Evolutionary conservation across 2,113 vertebrate species (phyloP).

Genomic region (Oryzias woworae): DNA sequence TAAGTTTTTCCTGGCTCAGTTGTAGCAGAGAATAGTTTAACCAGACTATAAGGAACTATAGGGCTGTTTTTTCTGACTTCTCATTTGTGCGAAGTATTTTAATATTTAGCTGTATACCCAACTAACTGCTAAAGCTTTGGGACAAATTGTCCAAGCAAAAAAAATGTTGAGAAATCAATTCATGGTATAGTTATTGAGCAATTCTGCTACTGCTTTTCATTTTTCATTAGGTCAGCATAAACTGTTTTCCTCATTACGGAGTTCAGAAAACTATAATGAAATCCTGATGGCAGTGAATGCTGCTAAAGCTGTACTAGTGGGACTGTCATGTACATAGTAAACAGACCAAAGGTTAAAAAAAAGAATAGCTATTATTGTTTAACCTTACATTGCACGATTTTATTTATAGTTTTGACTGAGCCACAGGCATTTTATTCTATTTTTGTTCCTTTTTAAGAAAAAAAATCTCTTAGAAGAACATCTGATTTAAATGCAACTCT

Average conservation of each 20-base stretch:
- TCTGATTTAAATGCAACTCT: too few relatives aligned
- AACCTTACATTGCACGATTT: background rate
- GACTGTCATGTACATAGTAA: too few relatives aligned
- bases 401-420: too few relatives aligned
- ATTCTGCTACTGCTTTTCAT: slow-evolving; percentile 4
- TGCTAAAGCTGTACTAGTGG: background rate
- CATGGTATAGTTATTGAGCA: slow-evolving; percentile 20
- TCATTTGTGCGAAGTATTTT: background rate
- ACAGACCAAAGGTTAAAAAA: background rate
- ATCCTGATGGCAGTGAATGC: background rate
- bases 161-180: background rate
- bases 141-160: background rate
- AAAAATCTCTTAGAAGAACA: too few relatives aligned
- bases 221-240: slow-evolving; percentile 40
- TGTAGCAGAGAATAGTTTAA: slow-evolving; percentile 1
- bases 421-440: too few relatives aligned
- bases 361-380: background rate
- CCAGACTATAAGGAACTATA: background rate
- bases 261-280: slow-evolving; percentile 10
- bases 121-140: background rate
- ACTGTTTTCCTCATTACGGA: slow-evolving; percentile 3
- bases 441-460: too few relatives aligned
- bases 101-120: background rate
- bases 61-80: slow-evolving; percentile 5
- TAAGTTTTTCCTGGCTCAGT: slow-evolving; percentile 1